These are phyloP conservation scores for Chamaea fasciata DNA, from an alignment of 2,113 vertebrate genomes.

Conservation along the genomic window DNA sequence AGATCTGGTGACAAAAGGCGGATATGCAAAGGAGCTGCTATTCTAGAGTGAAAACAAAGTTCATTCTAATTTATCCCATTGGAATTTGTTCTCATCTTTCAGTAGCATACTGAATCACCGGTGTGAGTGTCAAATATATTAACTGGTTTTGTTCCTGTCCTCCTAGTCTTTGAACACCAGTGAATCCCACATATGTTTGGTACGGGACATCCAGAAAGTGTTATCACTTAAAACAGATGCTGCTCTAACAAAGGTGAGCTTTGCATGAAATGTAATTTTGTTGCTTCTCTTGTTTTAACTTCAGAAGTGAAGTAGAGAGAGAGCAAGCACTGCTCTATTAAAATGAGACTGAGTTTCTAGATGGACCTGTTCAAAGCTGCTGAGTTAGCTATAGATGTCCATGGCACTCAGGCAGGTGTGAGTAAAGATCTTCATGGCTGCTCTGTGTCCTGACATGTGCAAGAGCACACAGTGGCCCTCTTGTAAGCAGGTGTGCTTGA, in stretches of 20 bases:
- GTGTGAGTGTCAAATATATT: neutral
- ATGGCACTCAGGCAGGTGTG: neutral
- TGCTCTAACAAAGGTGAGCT: slow-evolving; percentile 87
- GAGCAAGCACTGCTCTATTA: neutral
- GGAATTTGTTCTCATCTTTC: neutral
- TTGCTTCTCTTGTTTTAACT: neutral
- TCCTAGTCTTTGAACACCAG: slow-evolving; percentile 81
- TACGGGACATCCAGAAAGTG: slow-evolving; percentile 84
- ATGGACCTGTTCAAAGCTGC: neutral
- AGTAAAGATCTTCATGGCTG: neutral
- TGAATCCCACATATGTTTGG: slow-evolving; percentile 87
- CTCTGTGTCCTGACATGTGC: neutral
- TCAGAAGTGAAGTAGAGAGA: neutral
- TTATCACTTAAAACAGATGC: slow-evolving; percentile 83
- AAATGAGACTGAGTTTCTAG: neutral
- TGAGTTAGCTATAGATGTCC: neutral
- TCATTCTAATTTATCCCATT: neutral
- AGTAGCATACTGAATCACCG: neutral
- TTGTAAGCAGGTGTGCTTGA: neutral
- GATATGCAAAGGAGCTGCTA: neutral
- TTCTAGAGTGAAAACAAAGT: neutral
- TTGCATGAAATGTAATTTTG: neutral
- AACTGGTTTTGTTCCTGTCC: neutral
- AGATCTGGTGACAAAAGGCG: neutral
- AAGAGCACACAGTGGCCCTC: neutral